Conservation (phyloP, 2,797 vertebrate genomes). For the Linurgus olivaceus region DNA sequence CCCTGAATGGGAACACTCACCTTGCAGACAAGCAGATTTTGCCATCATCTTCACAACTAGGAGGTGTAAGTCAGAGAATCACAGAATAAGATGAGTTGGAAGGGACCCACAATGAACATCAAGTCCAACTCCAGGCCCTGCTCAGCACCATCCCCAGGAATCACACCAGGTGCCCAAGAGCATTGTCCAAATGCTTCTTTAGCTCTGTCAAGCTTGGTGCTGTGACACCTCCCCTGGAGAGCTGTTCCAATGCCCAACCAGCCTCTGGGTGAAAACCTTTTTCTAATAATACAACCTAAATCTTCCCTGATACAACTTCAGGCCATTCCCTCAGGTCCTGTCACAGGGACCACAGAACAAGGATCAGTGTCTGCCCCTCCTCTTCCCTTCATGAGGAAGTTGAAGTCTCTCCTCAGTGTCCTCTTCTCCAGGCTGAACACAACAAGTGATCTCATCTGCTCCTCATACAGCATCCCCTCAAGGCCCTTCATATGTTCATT, state of each 20-base stretch:
- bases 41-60: background rate
- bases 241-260: background rate
- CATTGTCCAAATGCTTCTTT: background rate
- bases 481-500: background rate
- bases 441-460: background rate
- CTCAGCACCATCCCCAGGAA: background rate
- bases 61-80: background rate
- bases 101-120: rapidly evolving
- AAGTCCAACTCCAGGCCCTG: background rate
- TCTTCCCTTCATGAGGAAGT: background rate
- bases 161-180: background rate
- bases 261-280: background rate
- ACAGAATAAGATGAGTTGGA: background rate
- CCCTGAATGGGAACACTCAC: background rate
- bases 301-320: background rate
- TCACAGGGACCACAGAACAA: background rate
- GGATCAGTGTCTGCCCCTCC: background rate
- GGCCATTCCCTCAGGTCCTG: rapidly evolving
- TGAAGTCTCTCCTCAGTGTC: background rate
- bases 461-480: background rate
- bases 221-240: background rate
- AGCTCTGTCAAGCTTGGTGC: background rate
- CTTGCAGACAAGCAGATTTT: background rate
- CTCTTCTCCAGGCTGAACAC: background rate
- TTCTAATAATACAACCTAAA: background rate